Conservation (phyloP, 2,888 invertebrate genomes). For the Tupiocoris notatus region DNA sequence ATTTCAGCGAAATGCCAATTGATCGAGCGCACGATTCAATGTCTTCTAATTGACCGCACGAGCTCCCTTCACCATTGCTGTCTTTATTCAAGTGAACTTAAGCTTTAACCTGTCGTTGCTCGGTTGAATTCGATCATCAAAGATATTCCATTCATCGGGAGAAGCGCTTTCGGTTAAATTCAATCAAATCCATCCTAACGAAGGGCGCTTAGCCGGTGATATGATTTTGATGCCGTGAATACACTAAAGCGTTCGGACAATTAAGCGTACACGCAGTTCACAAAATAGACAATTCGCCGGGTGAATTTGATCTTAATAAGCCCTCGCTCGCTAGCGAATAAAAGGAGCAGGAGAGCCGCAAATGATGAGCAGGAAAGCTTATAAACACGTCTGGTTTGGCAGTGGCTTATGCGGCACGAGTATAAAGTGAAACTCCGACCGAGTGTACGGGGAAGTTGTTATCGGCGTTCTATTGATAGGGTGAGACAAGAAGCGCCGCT, state of each 20-base stretch:
- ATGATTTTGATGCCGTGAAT: too few species aligned
- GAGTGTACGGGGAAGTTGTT: constrained; percentile 19
- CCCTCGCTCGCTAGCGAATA: background rate
- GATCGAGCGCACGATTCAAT: background rate
- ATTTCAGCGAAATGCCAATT: background rate
- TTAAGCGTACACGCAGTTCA: too few species aligned
- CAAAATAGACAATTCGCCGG: background rate
- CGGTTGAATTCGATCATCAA: too few species aligned
- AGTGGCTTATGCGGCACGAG: background rate
- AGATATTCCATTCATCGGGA: too few species aligned
- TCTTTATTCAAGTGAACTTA: too few species aligned
- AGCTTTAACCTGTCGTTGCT: too few species aligned
- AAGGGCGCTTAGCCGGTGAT: too few species aligned
- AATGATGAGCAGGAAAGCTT: background rate
- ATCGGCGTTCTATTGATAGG: constrained; percentile 32
- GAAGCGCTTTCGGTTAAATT: too few species aligned
- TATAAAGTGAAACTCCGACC: constrained; percentile 34
- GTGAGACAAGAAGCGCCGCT: constrained; percentile 1
- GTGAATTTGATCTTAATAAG: background rate
- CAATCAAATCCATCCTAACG: too few species aligned
- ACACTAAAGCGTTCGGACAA: too few species aligned
- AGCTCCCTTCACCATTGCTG: too few species aligned
- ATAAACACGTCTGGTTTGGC: background rate
- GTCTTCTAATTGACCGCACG: too few species aligned
- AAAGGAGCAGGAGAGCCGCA: background rate